These are phyloP conservation scores for Hyposoter dolosus DNA, from an alignment of 2,888 invertebrate genomes.

Conservation along the genomic window DNA sequence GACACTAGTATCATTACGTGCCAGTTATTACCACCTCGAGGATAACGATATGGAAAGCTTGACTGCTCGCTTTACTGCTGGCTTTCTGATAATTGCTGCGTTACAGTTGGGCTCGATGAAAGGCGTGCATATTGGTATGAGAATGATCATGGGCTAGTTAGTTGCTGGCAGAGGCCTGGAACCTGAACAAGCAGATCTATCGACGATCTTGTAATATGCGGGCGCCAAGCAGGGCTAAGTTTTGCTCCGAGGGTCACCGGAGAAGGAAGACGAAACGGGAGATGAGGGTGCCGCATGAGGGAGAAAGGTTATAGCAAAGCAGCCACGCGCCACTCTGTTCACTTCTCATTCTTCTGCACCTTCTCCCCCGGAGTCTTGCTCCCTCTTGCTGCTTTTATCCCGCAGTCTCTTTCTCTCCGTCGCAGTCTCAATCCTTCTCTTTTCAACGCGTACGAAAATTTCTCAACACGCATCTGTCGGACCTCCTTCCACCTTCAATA, in stretches of 20 bases:
- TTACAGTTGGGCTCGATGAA: slow-evolving; percentile 6
- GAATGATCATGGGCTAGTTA: not conserved
- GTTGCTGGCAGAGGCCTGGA: not conserved
- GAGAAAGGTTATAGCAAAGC: slow-evolving; percentile 23
- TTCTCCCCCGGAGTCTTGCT: slow-evolving; percentile 33
- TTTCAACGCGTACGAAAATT: slow-evolving; percentile 75
- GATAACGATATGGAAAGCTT: not conserved
- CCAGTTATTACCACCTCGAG: no score
- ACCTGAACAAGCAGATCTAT: slow-evolving; percentile 28
- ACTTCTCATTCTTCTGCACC: slow-evolving; percentile 33
- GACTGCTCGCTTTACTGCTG: slow-evolving; percentile 37
- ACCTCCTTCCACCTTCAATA: slow-evolving; percentile 77
- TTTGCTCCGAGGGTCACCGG: slow-evolving; percentile 8
- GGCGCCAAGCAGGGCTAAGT: not conserved
- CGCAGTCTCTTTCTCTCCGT: slow-evolving; percentile 1
- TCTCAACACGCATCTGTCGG: slow-evolving; percentile 80
- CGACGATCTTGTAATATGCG: slow-evolving; percentile 25
- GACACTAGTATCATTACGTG: no score
- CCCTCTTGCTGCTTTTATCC: slow-evolving; percentile 29
- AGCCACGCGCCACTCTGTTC: slow-evolving; percentile 79
- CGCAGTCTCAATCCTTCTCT: slow-evolving; percentile 14
- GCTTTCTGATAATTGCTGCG: slow-evolving; percentile 20
- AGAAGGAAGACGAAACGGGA: slow-evolving; percentile 39
- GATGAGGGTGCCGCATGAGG: slow-evolving; percentile 35
- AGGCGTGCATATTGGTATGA: not conserved